phyloP scores from a whole-genome alignment of 2,888 invertebrate genomes.

The Euphydryas editha region DNA sequence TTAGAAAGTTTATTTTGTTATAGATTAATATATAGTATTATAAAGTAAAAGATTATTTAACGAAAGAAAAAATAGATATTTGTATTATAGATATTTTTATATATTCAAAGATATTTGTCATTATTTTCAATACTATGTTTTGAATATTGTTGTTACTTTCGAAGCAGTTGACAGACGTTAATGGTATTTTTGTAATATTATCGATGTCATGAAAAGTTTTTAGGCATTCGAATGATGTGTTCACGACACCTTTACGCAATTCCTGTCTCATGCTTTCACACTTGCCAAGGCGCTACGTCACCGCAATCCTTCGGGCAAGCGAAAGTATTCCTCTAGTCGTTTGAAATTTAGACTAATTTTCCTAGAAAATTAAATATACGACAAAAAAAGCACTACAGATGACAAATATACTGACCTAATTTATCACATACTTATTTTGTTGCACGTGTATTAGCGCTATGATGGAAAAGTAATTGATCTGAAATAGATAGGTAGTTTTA shows the following conservation, averaged over 20 bases:
- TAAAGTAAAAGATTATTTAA: too few relatives aligned
- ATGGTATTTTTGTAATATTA: constrained; percentile 75
- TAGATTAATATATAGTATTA: too few relatives aligned
- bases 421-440: constrained; percentile 48
- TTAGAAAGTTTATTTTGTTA: too few relatives aligned
- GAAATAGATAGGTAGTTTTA: not conserved
- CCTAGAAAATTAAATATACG: constrained; percentile 45
- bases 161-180: constrained; percentile 67
- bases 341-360: constrained; percentile 64
- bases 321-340: constrained; percentile 60
- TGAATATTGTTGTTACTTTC: constrained; percentile 59
- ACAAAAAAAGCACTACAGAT: constrained; percentile 40
- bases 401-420: constrained; percentile 64
- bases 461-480: constrained; percentile 21
- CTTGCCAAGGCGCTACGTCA: constrained; percentile 76
- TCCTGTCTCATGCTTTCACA: constrained; percentile 72
- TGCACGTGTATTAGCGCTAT: constrained; percentile 24
- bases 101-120: not conserved
- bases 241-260: constrained; percentile 80
- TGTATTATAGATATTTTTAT: too few relatives aligned
- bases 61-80: too few relatives aligned
- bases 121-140: constrained; percentile 48
- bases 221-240: constrained; percentile 70
- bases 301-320: constrained; percentile 59
- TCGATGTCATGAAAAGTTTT: constrained; percentile 67